Percentiles rank a stretch among this genome's conserved stretches.
Evolutionary conservation across 2,113 vertebrate species (phyloP).

Genomic region (Nothoprocta perdicaria): DNA sequence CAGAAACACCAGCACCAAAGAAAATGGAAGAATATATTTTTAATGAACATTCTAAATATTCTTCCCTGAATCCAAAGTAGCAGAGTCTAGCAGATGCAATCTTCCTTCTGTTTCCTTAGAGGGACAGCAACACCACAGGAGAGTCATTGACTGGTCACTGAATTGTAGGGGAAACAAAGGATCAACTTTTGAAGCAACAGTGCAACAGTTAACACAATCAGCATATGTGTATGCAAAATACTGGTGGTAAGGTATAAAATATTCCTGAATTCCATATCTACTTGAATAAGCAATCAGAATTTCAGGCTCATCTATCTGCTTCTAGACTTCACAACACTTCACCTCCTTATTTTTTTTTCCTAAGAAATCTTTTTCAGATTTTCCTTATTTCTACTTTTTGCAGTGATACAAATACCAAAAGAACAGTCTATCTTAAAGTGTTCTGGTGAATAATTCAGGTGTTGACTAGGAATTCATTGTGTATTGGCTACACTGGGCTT

Average conservation of each 20-base stretch:
- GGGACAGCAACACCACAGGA: rapidly evolving
- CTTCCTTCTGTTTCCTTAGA: background rate
- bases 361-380: constrained; percentile 61
- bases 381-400: constrained; percentile 35
- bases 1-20: background rate
- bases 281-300: background rate
- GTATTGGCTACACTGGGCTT: constrained; percentile 36
- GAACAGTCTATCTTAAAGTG: constrained; percentile 34
- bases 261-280: background rate
- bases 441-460: constrained; percentile 56
- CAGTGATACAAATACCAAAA: constrained; percentile 44
- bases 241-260: background rate
- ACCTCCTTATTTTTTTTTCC: background rate
- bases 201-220: background rate
- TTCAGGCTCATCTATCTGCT: background rate
- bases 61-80: background rate
- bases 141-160: background rate
- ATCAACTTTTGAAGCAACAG: rapidly evolving
- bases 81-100: background rate
- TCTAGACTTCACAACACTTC: background rate
- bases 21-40: background rate
- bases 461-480: constrained; percentile 2
- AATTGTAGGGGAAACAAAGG: background rate
- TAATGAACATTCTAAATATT: background rate
- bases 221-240: background rate